Conservation (phyloP, 2,888 invertebrate species). For the Laothoe populi region DNA sequence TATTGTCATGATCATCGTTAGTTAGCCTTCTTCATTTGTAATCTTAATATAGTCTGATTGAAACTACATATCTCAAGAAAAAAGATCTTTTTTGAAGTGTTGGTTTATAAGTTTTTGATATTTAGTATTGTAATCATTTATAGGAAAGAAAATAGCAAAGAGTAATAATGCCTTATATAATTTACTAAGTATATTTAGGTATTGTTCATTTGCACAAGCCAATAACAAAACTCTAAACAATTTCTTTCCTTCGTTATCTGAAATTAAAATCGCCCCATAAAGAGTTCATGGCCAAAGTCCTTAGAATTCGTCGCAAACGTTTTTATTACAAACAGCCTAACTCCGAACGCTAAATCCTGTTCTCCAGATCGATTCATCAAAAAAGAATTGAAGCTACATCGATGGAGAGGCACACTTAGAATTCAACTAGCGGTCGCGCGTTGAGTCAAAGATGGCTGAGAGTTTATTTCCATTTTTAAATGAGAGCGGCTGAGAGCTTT, state of each 20-base stretch:
- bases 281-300: conserved; percentile 21
- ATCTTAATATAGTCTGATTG: too few relatives aligned
- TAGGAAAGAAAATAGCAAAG: too few relatives aligned
- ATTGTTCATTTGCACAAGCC: background rate
- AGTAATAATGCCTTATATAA: background rate
- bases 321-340: conserved; percentile 15
- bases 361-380: conserved; percentile 53
- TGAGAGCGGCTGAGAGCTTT: conserved; percentile 84
- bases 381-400: conserved; percentile 69
- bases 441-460: conserved; percentile 82
- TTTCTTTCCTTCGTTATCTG: conserved; percentile 18
- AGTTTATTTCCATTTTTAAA: conserved; percentile 85
- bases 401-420: conserved; percentile 74
- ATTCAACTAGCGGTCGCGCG: conserved; percentile 77
- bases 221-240: background rate
- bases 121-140: too few relatives aligned
- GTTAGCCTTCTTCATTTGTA: too few relatives aligned
- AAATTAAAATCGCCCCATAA: conserved; percentile 18
- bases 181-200: too few relatives aligned
- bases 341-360: conserved; percentile 23
- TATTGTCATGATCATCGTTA: too few relatives aligned
- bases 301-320: conserved; percentile 18
- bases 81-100: too few relatives aligned
- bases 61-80: too few relatives aligned
- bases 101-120: background rate